Base-by-base conservation (phyloP, 2,888 invertebrate genomes). In the Altica lythri region DNA sequence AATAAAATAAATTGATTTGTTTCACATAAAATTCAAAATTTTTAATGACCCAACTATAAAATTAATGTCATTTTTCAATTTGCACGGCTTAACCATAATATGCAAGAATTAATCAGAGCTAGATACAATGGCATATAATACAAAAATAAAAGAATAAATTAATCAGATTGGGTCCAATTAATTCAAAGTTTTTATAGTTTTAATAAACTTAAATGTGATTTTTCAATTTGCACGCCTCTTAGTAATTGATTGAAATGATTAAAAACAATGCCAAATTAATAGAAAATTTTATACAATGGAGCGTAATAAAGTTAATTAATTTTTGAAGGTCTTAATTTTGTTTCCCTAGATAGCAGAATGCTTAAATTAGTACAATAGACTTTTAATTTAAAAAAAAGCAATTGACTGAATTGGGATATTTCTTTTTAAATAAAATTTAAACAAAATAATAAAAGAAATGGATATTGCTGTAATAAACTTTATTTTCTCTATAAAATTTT, bases 301-400 rank as follows among this genome's bases (percentile, higher is more conserved):
- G 22, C 22, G 29, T 49, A 49, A 49, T 49, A 49, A 40, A 30
- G 30, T 40, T 30, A 40, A 49, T 49, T 49, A 40, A 49, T 40
- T 14, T n/a, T 2, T 34, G 40, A 40, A 49, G 32, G 40, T 29
- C 30, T 40, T 18, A 49, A 30, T 42, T 38, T 49, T 16, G 40
- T 38, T 27, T 19, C 19, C 6, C 12, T 22, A 14, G 40, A 40
- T 40, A 14, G 40, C 2, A 8, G 40, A 13, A 22, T 40, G 40
- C 25, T 22, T 40, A 22, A 40, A 40, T 40, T 40, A 25, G 22
- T 17, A 40, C 40, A 40, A 40, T 22, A n/a, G 38, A 9, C 19
- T 22, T 38, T 22, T 18, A 40, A 40, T 40, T 40, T 14, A 40
- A 22, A 22, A 22, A 12, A 38, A 35, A 8, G 17, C 17, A 10